A percentile compares a stretch with the other conserved stretches of the same genome.
Evolutionary conservation across 2,888 invertebrate genomes (phyloP).

Genomic region (Heliothis peltigera): DNA sequence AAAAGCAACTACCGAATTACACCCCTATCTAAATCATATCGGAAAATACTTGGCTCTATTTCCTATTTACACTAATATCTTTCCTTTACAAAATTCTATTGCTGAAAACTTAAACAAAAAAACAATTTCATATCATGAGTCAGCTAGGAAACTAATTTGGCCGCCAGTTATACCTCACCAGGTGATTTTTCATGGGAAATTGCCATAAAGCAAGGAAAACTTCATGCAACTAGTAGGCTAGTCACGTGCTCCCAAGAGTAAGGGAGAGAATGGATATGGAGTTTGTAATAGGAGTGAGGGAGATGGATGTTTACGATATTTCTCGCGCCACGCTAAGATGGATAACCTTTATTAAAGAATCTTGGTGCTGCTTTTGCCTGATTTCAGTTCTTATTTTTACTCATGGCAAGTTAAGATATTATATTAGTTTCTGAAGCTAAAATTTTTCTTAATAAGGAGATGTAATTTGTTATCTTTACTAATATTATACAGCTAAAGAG

Average conservation of each 20-base stretch:
- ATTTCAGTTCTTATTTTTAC: conserved; percentile 10
- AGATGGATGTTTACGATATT: conserved; percentile 63
- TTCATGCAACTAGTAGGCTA: conserved; percentile 75
- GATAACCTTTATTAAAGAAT: conserved; percentile 69
- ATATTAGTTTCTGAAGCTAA: no score
- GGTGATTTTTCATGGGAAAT: conserved; percentile 85
- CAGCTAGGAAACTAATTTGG: conserved; percentile 73
- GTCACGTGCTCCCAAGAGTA: conserved; percentile 76
- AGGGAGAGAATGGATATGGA: conserved; percentile 58
- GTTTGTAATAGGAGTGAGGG: conserved; percentile 44
- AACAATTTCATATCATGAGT: conserved; percentile 54
- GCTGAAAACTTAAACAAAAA: conserved; percentile 35
- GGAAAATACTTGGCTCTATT: no score
- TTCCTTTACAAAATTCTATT: neutral
- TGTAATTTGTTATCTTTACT: neutral
- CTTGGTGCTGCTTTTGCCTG: conserved; percentile 33
- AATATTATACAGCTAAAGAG: no score
- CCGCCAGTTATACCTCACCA: conserved; percentile 68
- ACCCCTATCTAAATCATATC: no score
- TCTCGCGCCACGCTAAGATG: conserved; percentile 67
- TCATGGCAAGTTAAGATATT: no score
- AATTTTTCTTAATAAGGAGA: no score
- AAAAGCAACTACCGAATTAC: no score
- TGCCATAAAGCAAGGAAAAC: conserved; percentile 80
- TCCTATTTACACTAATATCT: neutral